These are phyloP conservation scores for Spialia ferax DNA, from an alignment of 2,888 invertebrate genomes.

Conservation along the genomic window DNA sequence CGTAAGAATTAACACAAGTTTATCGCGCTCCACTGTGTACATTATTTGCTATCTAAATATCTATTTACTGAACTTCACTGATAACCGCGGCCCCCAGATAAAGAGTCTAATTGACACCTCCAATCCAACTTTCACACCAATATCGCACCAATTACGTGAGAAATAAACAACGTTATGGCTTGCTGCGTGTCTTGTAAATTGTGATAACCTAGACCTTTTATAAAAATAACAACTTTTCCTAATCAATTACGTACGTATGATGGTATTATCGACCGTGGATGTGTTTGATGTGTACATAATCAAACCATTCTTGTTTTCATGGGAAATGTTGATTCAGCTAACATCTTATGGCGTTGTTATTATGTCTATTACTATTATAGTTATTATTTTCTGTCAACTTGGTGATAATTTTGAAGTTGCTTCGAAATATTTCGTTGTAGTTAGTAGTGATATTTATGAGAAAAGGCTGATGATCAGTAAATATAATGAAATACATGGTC, in stretches of 20 bases:
- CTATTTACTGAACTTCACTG: slow-evolving; percentile 33
- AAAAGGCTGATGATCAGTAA: no score
- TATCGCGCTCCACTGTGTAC: slow-evolving; percentile 19
- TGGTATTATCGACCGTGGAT: neutral
- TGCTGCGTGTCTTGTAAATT: slow-evolving; percentile 1
- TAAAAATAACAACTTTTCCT: slow-evolving; percentile 10
- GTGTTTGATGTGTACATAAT: neutral
- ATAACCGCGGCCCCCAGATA: slow-evolving; percentile 26
- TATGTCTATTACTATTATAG: no score
- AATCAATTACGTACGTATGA: neutral
- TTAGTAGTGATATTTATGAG: no score
- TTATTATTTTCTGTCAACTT: no score
- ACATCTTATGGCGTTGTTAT: no score
- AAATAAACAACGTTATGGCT: slow-evolving; percentile 1
- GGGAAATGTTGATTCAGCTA: neutral
- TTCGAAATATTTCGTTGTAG: no score
- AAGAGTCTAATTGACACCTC: slow-evolving; percentile 8
- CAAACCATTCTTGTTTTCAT: neutral
- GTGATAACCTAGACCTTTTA: slow-evolving; percentile 29
- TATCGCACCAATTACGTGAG: neutral
- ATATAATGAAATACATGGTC: no score
- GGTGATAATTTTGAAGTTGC: no score
- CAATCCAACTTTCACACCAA: slow-evolving; percentile 12
- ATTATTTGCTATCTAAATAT: slow-evolving; percentile 22
- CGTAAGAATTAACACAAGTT: neutral